Evolutionary conservation across 2,113 vertebrate species (phyloP).

Genomic region (Elanus axillaris): DNA sequence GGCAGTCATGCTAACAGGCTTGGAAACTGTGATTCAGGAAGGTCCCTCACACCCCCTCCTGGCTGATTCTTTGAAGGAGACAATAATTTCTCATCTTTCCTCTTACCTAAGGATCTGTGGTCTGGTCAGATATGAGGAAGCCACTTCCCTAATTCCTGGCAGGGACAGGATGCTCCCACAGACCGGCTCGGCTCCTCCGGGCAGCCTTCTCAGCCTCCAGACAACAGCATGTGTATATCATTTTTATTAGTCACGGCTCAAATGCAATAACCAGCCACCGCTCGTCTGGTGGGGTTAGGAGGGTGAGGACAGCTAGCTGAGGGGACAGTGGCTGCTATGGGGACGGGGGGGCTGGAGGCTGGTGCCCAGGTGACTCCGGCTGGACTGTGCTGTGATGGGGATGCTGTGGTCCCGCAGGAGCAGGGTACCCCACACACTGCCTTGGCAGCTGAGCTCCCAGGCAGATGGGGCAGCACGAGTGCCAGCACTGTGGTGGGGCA

Average conservation of each 20-base stretch:
- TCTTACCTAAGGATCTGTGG: not conserved
- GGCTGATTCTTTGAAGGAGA: not conserved
- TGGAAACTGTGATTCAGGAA: not conserved
- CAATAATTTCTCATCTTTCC: not conserved
- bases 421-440: rapidly evolving
- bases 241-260: not conserved
- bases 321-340: not conserved
- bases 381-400: rapidly evolving
- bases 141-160: not conserved
- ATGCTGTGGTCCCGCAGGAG: not conserved
- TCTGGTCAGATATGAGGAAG: not conserved
- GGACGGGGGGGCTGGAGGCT: not conserved
- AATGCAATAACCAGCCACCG: not conserved
- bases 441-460: not conserved
- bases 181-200: rapidly evolving
- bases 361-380: not conserved
- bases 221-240: not conserved
- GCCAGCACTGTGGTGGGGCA: rapidly evolving
- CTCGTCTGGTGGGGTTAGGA: rapidly evolving
- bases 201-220: not conserved
- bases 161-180: not conserved
- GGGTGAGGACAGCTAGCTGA: not conserved
- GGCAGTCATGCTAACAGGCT: not conserved
- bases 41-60: not conserved
- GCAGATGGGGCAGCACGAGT: not conserved